Base-by-base conservation (phyloP, 2,888 invertebrate genomes). In the Plebejus anna region DNA sequence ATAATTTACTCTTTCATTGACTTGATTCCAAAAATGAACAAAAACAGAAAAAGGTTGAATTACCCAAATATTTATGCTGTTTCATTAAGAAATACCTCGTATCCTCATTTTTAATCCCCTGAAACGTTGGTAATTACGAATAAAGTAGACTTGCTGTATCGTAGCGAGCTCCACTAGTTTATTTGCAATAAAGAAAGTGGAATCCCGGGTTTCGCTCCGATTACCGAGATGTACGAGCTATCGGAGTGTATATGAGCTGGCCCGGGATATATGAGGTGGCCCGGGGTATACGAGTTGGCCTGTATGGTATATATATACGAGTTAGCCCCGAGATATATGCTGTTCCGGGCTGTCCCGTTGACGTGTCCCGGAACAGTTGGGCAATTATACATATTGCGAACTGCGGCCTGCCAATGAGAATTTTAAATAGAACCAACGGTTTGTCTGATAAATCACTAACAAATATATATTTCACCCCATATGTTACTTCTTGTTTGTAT, bases 181-280 rank as follows among this genome's bases (percentile, higher is more conserved):
- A 93, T 93, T 90, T 82, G 92, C 91, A 94, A 93, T 94, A 94
- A 94, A 93, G 92, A 92, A 92, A 94, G 91, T 93, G 91, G 92
- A 89, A 92, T 92, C 91, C 91, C 89, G 89, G 88, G 89, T 89
- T 89, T 87, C 88, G 90, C 89, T 91, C 91, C 94, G 94, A 94
- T 94, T 94, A 94, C 93, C 87, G 85, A 91, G 93, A 94, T 92
- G 90, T 94, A 94, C 90, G 90, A 89, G 91, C 91, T 84, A 90
- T 94, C 89, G 88, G 88, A 92, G 92, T 66, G 11, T 66, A 66
- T 66, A 66, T 13, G 66, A 66, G 66, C 16, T 36, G 66, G 9
- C 32, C 93, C 87, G 85, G 91, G 93, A 94, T 92, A 90, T 94
- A 94, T 89, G 90, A 32, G 66, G 4, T 28, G 89, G 90, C 91